Base-by-base conservation (phyloP, 2,888 invertebrate species). In the Galeopsomyia nigrocyanea region DNA sequence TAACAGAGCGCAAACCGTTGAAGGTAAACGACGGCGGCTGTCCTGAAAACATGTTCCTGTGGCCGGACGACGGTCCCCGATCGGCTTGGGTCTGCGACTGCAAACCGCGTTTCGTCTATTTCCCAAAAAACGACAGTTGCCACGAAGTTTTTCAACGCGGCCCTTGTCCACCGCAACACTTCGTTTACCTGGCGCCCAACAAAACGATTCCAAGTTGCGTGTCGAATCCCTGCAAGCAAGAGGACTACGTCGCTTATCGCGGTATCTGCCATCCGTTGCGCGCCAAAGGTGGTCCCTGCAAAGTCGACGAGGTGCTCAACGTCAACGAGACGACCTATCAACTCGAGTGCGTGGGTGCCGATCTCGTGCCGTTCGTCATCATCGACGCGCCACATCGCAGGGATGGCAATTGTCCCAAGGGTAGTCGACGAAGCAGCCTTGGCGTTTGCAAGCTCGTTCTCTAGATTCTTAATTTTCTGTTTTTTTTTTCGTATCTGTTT, bases 71-170 rank as follows among this genome's bases (percentile, higher is more conserved):
- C n/a, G 77, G 77, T 1, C 90, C 90, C 77, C 87, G 86, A 62
- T 89, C 89, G 74, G 90, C 91, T 77, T 92, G 92, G 91, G 89
- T 92, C 65, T 89, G 89, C 73, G 89, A 89, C 73, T 89, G 89
- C 77, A 86, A 81, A 73, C 83, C 86, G 61, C 83, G 86, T 62
- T 84, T 78, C 69, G 76, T 92, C 26, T 93, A 90, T 80, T 89
- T 92, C 79, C 91, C 92, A 1, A 81, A 87, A 26, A 88, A 88
- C 0, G 89, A 92, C 77, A 85, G 85, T 9, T 94, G 94, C 78
- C 90, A 90, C 87, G 88, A 89, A 61, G 90, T 91, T 0, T 93
- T 89, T 79, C 87, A 88, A 51, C 89, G 87, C 81, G 94, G 93
- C 0, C 93, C 93, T 0, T 94, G 94, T 79, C 76, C 80, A 0